Conservation (phyloP, 1,140 invertebrate genomes). For the Drosophila quadrilineata region DNA sequence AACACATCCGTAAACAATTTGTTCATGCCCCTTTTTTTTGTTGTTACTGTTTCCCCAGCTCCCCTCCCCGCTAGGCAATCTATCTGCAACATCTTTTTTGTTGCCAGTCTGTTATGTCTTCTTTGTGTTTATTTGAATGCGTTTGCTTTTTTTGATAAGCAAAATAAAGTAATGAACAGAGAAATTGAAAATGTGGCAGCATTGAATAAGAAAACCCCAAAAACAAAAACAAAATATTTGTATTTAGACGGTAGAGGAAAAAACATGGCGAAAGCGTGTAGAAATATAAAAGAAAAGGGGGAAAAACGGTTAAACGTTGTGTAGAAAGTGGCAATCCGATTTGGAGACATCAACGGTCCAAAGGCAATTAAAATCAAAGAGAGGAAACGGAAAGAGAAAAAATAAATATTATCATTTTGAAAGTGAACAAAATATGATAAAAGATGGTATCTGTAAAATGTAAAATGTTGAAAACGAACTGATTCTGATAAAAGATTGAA, state of each 20-base stretch:
- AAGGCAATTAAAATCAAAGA: slow-evolving; percentile 17
- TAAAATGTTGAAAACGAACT: too few species aligned
- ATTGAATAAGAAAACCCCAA: neutral
- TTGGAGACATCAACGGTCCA: slow-evolving; percentile 11
- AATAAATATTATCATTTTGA: neutral
- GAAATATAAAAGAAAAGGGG: slow-evolving; percentile 24
- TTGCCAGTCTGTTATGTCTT: slow-evolving; percentile 34
- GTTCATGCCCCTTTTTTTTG: slow-evolving; percentile 67
- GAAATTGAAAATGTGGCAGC: slow-evolving; percentile 54
- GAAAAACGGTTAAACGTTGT: slow-evolving; percentile 24
- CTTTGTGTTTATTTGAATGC: slow-evolving; percentile 52
- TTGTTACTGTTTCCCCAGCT: neutral
- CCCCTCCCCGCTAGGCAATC: too few species aligned
- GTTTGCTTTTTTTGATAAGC: slow-evolving; percentile 57
- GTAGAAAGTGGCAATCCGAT: slow-evolving; percentile 9
- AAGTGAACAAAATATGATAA: neutral
- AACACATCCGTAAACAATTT: slow-evolving; percentile 79
- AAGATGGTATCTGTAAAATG: too few species aligned
- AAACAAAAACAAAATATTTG: neutral
- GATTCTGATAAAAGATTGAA: too few species aligned
- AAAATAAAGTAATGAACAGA: slow-evolving; percentile 70
- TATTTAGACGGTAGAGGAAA: too few species aligned
- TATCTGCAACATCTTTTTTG: too few species aligned
- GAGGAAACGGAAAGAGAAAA: neutral
- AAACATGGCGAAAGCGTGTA: neutral